Percentiles rank a stretch among this genome's conserved stretches.
Conservation (phyloP, 2,888 invertebrate species). For the Parascotia fuliginaria region DNA sequence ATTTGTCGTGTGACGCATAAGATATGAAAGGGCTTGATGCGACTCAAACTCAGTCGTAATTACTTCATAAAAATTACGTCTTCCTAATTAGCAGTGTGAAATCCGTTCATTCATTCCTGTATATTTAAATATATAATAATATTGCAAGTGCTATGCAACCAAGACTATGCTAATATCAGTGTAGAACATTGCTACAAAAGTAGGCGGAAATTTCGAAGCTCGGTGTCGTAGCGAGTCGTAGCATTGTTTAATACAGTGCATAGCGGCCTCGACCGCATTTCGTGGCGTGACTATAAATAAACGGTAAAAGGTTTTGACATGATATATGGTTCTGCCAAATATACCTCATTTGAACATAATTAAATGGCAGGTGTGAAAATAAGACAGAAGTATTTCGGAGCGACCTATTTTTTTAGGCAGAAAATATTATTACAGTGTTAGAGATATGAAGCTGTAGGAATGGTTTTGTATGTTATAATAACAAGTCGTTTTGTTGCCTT, state of each 20-base stretch:
- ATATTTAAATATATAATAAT: too few species aligned
- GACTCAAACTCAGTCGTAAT: constrained; percentile 8
- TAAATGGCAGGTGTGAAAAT: constrained; percentile 30
- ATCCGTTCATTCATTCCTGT: too few species aligned
- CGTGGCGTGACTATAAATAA: constrained; percentile 48
- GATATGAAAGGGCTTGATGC: not conserved
- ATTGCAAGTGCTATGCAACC: not conserved
- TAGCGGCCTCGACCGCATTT: constrained; percentile 56
- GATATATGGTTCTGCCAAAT: constrained; percentile 32
- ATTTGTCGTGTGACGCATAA: constrained; percentile 23
- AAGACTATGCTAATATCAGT: constrained; percentile 13
- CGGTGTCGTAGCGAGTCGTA: constrained; percentile 25
- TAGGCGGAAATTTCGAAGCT: constrained; percentile 28
- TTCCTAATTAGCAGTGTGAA: constrained; percentile 21
- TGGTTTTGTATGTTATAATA: not conserved
- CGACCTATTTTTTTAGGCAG: constrained; percentile 3
- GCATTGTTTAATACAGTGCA: constrained; percentile 50
- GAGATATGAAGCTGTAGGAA: constrained; percentile 6
- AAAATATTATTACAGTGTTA: constrained; percentile 11
- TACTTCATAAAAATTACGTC: constrained; percentile 8
- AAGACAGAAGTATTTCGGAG: constrained; percentile 15
- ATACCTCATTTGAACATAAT: constrained; percentile 31
- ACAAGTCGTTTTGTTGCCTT: constrained; percentile 4
- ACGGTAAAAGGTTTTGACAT: constrained; percentile 43
- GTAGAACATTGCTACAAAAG: constrained; percentile 14